Evolutionary conservation across 2,888 invertebrate species (phyloP).

Genomic region (Scrobipalpa costella): DNA sequence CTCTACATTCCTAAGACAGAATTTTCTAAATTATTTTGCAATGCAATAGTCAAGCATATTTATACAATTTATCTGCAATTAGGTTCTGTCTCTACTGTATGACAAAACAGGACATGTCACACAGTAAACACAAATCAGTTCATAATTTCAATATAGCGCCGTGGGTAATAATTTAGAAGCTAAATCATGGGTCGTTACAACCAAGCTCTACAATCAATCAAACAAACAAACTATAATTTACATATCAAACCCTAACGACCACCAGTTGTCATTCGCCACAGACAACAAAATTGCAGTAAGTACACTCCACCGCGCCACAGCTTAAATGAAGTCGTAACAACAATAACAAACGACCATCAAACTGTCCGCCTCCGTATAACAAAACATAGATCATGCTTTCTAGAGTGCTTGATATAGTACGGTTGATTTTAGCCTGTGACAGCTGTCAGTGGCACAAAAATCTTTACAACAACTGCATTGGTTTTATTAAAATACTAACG

Average conservation of each 20-base stretch:
- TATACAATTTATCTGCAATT: background rate
- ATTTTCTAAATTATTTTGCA: too few relatives aligned
- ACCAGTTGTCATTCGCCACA: background rate
- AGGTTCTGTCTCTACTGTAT: background rate
- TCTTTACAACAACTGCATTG: background rate
- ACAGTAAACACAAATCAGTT: background rate
- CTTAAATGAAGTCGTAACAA: constrained; percentile 2
- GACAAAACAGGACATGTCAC: background rate
- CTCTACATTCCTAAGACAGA: too few relatives aligned
- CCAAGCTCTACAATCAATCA: constrained; percentile 12
- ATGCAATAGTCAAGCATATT: background rate
- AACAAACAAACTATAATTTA: constrained; percentile 7
- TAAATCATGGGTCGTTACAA: background rate
- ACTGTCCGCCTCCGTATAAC: background rate
- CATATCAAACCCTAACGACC: background rate
- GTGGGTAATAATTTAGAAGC: background rate
- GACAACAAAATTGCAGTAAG: background rate
- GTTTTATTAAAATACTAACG: too few relatives aligned
- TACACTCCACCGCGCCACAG: constrained; percentile 5
- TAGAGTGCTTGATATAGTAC: background rate
- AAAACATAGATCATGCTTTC: constrained; percentile 2
- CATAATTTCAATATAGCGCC: background rate
- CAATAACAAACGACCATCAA: constrained; percentile 8
- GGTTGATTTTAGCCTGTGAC: background rate
- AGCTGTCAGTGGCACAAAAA: background rate